These are phyloP conservation scores for Gryllus longicercus DNA, from an alignment of 2,888 invertebrate genomes.

Conservation along the genomic window DNA sequence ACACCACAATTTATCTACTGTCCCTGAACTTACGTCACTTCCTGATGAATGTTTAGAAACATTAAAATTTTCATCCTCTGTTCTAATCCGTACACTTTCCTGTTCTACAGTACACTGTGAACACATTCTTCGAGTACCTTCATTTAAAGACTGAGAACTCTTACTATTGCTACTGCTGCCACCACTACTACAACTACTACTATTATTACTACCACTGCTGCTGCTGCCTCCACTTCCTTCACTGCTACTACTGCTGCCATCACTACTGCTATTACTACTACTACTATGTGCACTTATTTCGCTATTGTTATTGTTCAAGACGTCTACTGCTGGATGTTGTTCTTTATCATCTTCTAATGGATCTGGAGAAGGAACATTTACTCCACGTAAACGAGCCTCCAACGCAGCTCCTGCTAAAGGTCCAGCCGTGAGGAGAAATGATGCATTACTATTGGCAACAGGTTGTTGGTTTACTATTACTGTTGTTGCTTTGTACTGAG, in stretches of 20 bases:
- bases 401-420: constrained; percentile 22
- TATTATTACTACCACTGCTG: not conserved
- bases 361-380: not conserved
- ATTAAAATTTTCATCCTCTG: constrained; percentile 28
- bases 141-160: not conserved
- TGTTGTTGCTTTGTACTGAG: constrained; percentile 26
- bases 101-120: not conserved
- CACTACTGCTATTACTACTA: not conserved
- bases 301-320: constrained; percentile 25
- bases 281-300: not conserved
- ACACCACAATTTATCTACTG: not conserved
- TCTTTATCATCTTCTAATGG: not conserved
- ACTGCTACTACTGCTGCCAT: not conserved
- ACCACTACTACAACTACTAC: not conserved
- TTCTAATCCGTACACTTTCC: not conserved
- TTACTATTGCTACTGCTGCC: not conserved
- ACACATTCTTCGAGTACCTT: not conserved
- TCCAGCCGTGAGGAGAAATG: constrained; percentile 20
- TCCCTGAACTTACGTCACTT: not conserved
- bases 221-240: not conserved
- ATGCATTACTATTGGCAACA: constrained; percentile 27
- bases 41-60: not conserved
- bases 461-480: constrained; percentile 24
- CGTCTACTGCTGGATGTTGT: constrained; percentile 19
- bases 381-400: not conserved